Evolutionary conservation across 1,140 invertebrate genomes (phyloP), one percentile per base, ranked within the genome.

Genomic region (Anoplolepis gracilipes): DNA sequence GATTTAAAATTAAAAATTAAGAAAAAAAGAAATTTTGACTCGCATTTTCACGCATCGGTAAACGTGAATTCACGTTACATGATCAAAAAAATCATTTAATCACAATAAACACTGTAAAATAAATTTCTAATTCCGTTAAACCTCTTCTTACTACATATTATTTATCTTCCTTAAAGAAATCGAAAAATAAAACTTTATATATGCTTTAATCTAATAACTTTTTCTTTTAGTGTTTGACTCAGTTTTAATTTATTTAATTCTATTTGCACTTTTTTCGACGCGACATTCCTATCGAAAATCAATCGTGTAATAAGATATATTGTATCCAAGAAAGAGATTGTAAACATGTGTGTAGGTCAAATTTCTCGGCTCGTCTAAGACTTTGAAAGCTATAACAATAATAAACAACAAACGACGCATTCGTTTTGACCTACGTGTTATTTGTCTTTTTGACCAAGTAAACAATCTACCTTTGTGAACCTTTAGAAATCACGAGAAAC

Each of bases 111-210:
- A 3, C 11, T 13, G 13, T 13, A 46, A 46, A 46, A 46, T 49
- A 49, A 49, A 49, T 19, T 19, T 49, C 16, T 16, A 16, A 49
- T 19, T 49, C 3, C 13, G 7, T 16, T 49, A 49, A 46, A 46
- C 3, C 4, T 13, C 4, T 4, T 3, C 46, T 49, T 49, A 49
- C 0, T 49, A 49, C 42, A 46, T 49, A 49, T 49, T 4, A 16
- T 16, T 49, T 4, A 73, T 73, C 30, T 13, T 36, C 13, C 10
- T n/a, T 30, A 2, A 0, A 1, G 25, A 46, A 46, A 46, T 4
- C 11, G 62, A 70, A 16, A 49, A 42, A 73, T 49, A 49, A 11
- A 73, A n/a, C 22, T 72, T 30, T n/a, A n/a, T n/a, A n/a, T n/a
- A 19, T 5, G 13, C n/a, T 22, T 73, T 7, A 55, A 8, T 4